Percentiles rank a stretch among this genome's conserved stretches.
Evolutionary conservation across 2,888 invertebrate genomes (phyloP).

Genomic region (Celastrina argiolus): DNA sequence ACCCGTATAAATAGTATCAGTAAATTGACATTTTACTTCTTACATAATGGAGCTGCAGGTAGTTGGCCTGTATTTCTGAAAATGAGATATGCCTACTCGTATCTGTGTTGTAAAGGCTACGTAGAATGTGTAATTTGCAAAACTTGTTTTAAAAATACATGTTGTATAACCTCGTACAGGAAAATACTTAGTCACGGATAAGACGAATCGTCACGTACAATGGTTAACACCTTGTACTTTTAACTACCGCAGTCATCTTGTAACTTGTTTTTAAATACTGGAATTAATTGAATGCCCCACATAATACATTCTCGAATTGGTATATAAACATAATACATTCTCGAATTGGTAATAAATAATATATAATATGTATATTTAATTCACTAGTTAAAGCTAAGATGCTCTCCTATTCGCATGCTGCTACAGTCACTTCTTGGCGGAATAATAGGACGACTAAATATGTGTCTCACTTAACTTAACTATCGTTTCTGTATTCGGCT

Average conservation of each 20-base stretch:
- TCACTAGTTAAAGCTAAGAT: too few relatives aligned
- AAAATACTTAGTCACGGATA: slow-evolving; percentile 12
- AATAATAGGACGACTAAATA: too few relatives aligned
- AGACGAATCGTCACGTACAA: slow-evolving; percentile 16
- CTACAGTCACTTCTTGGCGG: too few relatives aligned
- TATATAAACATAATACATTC: not conserved
- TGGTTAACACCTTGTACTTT: slow-evolving; percentile 5
- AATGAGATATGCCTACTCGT: not conserved
- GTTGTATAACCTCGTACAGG: not conserved
- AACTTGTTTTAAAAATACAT: not conserved
- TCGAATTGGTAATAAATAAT: too few relatives aligned
- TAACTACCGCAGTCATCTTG: not conserved
- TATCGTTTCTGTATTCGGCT: too few relatives aligned
- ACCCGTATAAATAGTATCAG: too few relatives aligned
- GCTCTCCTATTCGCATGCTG: too few relatives aligned
- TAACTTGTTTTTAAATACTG: slow-evolving; percentile 1
- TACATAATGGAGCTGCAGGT: too few relatives aligned
- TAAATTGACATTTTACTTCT: too few relatives aligned
- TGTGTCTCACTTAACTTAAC: too few relatives aligned
- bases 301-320: not conserved
- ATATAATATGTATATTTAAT: too few relatives aligned
- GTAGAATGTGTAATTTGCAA: not conserved
- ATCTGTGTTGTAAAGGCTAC: not conserved
- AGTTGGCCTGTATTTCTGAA: too few relatives aligned
- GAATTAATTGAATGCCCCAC: not conserved